Evolutionary conservation across 2,113 vertebrate species (phyloP), one percentile per base, ranked within the genome.

Genomic region (Hippolais icterina): DNA sequence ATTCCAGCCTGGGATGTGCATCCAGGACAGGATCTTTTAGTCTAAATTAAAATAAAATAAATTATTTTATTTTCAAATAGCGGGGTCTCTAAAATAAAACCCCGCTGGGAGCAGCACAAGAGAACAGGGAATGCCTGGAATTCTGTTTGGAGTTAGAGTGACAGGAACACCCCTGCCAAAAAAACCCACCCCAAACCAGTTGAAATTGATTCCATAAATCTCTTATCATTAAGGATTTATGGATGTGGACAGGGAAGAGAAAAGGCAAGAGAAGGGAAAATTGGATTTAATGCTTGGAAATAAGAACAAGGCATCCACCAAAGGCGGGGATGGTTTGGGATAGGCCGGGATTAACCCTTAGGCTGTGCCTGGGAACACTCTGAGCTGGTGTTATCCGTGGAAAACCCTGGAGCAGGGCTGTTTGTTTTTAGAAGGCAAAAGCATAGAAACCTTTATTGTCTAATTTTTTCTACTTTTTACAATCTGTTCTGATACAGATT

Each of bases 241-340:
- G 77, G 94, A 78, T 75, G 65, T 2, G 56, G 75, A 92, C 85
- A 29, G 14, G 3, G 20, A 53, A 53, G 28, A 29, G 50, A 50
- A 50, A 50, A 24, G 49, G 49, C 24, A 76, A 77, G 35, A 57
- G 20, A 29, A 70, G 49, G 56, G 24, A 79, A 87, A 76, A 33
- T 41, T 80, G 16, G 76, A 96, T 94, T 93, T 83, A 82, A 95
- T 76, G 25, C 39, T 31, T 46, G 42, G 74, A 82, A 92, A 71
- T 49, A 65, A 89, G 15, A 53, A n/a, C 18, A 23, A 64, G 75
- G 24, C 75, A 80, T 46, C 44, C 44, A 20, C 44, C 44, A 50
- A 56, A 90, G 69, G 52, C 4, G 24, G 60, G 52, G 41, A 28
- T 22, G 39, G 39, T 71, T 72, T 25, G 63, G 71, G 53, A 50